Conservation (phyloP, 2,113 vertebrate species). For the Ciconia maguari region DNA sequence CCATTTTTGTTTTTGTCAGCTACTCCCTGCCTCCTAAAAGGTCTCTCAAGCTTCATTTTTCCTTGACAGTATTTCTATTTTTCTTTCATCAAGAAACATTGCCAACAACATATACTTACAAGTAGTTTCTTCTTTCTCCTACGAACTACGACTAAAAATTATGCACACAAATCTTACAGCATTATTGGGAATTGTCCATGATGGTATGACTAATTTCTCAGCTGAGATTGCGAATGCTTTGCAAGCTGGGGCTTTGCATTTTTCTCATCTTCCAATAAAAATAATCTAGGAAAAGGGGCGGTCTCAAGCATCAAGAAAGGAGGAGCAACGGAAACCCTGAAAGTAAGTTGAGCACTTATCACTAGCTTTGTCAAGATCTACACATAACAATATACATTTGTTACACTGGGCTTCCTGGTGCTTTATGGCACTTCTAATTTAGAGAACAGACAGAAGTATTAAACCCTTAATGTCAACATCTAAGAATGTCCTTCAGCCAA, state of each 20-base stretch:
- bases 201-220: conserved; percentile 16
- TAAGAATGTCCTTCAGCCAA: background rate
- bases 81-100: background rate
- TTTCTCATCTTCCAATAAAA: conserved; percentile 4
- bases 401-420: background rate
- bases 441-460: background rate
- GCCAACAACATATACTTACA: background rate
- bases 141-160: background rate
- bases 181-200: background rate
- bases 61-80: background rate
- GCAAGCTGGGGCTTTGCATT: background rate
- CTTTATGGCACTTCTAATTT: background rate
- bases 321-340: background rate
- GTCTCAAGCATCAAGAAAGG: background rate
- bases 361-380: background rate
- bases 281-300: background rate
- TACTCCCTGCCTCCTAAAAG: background rate
- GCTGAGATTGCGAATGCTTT: background rate
- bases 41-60: conserved; percentile 9
- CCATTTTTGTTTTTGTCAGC: background rate
- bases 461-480: background rate
- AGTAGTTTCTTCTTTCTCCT: background rate
- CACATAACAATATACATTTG: background rate
- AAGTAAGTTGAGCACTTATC: background rate
- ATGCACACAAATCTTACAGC: background rate